phyloP scores from a whole-genome alignment of 2,113 vertebrate genomes.

The Grantiella picta region DNA sequence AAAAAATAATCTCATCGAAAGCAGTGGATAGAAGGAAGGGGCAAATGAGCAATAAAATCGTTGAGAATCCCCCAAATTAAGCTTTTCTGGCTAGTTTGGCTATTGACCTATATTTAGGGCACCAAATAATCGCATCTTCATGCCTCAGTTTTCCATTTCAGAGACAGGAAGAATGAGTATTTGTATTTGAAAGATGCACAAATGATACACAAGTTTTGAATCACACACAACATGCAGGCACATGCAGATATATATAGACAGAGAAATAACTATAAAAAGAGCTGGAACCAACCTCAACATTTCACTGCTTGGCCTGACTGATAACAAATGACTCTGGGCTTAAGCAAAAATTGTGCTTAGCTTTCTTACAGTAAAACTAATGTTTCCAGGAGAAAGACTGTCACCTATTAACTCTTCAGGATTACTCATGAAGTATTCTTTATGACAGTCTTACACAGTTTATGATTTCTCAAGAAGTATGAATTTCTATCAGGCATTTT shows the following conservation, averaged over 20 bases:
- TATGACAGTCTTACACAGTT: background rate
- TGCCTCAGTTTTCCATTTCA: background rate
- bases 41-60: background rate
- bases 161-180: background rate
- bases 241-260: background rate
- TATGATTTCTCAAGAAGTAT: background rate
- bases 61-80: background rate
- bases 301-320: background rate
- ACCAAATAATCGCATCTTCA: background rate
- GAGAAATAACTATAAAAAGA: background rate
- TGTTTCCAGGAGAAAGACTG: background rate
- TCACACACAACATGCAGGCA: background rate
- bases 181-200: background rate
- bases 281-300: background rate
- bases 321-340: background rate
- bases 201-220: background rate
- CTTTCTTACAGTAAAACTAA: background rate
- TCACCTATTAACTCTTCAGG: background rate
- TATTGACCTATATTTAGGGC: background rate
- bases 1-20: background rate
- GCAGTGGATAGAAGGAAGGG: background rate
- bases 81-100: background rate
- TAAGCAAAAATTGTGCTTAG: background rate
- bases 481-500: background rate
- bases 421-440: background rate